Evolutionary conservation across 2,797 vertebrate species (phyloP), one percentile per base, ranked within the genome.

Genomic region (Menidia menidia): DNA sequence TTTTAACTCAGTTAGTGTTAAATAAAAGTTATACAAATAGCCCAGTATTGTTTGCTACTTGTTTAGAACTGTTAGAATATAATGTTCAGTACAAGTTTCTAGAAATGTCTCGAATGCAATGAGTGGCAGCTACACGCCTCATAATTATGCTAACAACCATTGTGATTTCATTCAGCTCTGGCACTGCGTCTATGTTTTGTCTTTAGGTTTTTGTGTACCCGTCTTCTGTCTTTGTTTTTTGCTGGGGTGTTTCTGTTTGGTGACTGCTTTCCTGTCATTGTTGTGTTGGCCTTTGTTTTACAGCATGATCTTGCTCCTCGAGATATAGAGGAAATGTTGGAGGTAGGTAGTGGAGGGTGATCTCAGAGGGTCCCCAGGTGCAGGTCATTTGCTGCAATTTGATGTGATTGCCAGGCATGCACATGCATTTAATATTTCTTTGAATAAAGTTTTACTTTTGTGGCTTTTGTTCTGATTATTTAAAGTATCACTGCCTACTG

Each of bases 311-410:
- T 93, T 83, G 84, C 92, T 83, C 92, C 94, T 83, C 92, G 87
- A 59, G 91, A 92, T 87, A 93, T 95, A 90, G 94, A 92, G 89
- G 92, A 94, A 88, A 92, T 94, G 91, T 88, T 94, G 81, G 92
- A 95, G 94, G 93, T 94, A 94, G 77, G 92, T 92, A 84, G 77
- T 81, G 47, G 66, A 75, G 82, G 39, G 35, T 39, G 35, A 70
- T 68, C 71, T 76, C 75, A 19, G 25, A 25, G 25, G 64, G 39
- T 60, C 74, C 76, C 77, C 59, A 63, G 75, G 70, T 73, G 82
- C 66, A 78, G 67, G 70, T 80, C 86, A 83, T 83, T 70, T 75
- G 43, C 47, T 16, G n/a, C 73, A 75, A 44, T 71, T 63, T 78
- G 85, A 81, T 84, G 56, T 68, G 70, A 76, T 85, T 75, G 82